These are phyloP conservation scores for Paraplagusia blochii DNA, from an alignment of 2,113 vertebrate genomes.

Conservation along the genomic window DNA sequence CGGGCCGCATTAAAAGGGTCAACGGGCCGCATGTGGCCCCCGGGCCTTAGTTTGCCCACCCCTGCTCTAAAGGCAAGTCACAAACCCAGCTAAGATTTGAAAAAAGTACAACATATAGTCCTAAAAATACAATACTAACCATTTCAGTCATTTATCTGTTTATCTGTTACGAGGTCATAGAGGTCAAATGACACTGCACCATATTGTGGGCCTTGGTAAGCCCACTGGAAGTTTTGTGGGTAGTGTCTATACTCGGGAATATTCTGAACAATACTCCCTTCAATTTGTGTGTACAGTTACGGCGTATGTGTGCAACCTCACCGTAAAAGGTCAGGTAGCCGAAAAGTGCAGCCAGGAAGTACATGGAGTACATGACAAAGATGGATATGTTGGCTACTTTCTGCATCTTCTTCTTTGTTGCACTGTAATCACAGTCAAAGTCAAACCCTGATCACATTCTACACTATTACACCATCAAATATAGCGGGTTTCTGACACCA, in stretches of 20 bases:
- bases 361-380: slow-evolving; percentile 93
- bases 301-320: slow-evolving; percentile 65
- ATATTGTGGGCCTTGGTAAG: too few relatives aligned
- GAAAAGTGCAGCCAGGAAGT: slow-evolving; percentile 96
- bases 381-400: slow-evolving; percentile 95
- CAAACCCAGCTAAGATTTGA: slow-evolving; percentile 5
- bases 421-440: slow-evolving; percentile 70
- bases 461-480: slow-evolving; percentile 3
- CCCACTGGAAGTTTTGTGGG: too few relatives aligned
- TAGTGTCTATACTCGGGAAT: too few relatives aligned
- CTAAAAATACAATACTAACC: too few relatives aligned
- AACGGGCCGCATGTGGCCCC: too few relatives aligned
- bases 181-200: too few relatives aligned
- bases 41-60: too few relatives aligned
- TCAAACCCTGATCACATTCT: slow-evolving; percentile 11
- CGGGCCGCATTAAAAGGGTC: too few relatives aligned
- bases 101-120: neutral
- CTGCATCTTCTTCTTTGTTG: slow-evolving; percentile 91
- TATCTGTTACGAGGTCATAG: too few relatives aligned
- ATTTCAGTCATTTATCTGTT: too few relatives aligned
- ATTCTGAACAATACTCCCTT: too few relatives aligned
- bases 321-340: slow-evolving; percentile 98
- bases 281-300: neutral
- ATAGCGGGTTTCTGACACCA: neutral
- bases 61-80: too few relatives aligned